These are phyloP conservation scores for Cephus sareptanus DNA, from an alignment of 2,888 invertebrate genomes.

Conservation along the genomic window DNA sequence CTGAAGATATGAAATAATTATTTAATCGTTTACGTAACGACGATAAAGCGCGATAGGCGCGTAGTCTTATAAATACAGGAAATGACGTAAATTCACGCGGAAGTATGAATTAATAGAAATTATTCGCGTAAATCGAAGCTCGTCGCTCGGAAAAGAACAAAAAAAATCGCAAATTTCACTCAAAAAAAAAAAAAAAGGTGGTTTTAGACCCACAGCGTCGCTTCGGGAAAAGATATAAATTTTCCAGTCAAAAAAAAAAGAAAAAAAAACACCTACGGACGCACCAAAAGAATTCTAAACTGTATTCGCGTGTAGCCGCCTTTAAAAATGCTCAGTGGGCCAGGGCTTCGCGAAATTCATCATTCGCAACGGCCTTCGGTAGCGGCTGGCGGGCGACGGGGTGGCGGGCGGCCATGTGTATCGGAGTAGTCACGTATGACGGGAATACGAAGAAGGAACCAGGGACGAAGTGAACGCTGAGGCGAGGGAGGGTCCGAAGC, in stretches of 20 bases:
- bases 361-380: slow-evolving; percentile 41
- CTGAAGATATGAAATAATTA: no score
- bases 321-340: slow-evolving; percentile 41
- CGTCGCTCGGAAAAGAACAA: fast-evolving
- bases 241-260: background rate
- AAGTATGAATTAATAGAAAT: background rate
- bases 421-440: background rate
- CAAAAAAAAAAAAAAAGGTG: no score
- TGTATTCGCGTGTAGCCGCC: background rate
- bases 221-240: no score
- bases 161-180: no score
- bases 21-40: no score
- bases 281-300: background rate
- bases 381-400: background rate
- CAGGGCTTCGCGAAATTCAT: slow-evolving; percentile 49
- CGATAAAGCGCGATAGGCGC: no score
- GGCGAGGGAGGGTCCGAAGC: background rate
- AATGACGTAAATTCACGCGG: no score
- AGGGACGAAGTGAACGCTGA: background rate
- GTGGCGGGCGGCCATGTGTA: background rate
- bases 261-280: background rate
- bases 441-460: background rate
- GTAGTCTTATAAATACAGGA: no score
- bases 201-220: no score
- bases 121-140: background rate